A percentile compares a stretch with the other conserved stretches of the same genome.
Conservation (phyloP, 2,113 vertebrate species). For the Scolopax mira region DNA sequence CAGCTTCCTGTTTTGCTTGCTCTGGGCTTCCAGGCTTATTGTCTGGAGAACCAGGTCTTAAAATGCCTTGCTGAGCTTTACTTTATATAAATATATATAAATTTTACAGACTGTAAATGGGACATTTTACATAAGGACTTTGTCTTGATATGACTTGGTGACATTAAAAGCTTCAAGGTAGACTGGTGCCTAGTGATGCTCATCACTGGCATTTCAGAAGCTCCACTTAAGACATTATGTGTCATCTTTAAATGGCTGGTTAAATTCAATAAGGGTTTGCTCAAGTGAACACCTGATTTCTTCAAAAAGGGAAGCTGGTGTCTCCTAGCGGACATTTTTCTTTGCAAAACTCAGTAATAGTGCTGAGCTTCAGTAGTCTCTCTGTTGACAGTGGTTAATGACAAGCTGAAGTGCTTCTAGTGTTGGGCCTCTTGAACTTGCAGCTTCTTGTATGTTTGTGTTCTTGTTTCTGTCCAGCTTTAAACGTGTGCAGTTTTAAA, state of each 20-base stretch:
- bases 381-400: background rate
- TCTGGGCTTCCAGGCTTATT: background rate
- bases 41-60: background rate
- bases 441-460: background rate
- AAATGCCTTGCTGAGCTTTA: background rate
- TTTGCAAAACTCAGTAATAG: background rate
- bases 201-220: constrained; percentile 20
- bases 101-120: background rate
- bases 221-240: background rate
- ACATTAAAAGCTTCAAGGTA: constrained; percentile 30
- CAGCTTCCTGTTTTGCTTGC: background rate
- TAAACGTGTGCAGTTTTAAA: background rate
- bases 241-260: background rate
- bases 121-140: constrained; percentile 15
- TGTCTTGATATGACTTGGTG: background rate
- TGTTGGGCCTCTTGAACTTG: background rate
- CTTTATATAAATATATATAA: background rate
- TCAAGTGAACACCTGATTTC: background rate
- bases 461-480: constrained; percentile 6
- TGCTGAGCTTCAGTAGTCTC: background rate
- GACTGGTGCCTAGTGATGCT: constrained; percentile 47
- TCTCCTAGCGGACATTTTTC: background rate
- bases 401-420: background rate
- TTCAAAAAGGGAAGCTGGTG: background rate
- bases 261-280: background rate